Percentiles rank a stretch among this genome's conserved stretches.
Conservation (phyloP, 2,113 vertebrate species). For the Anguilla japonica region DNA sequence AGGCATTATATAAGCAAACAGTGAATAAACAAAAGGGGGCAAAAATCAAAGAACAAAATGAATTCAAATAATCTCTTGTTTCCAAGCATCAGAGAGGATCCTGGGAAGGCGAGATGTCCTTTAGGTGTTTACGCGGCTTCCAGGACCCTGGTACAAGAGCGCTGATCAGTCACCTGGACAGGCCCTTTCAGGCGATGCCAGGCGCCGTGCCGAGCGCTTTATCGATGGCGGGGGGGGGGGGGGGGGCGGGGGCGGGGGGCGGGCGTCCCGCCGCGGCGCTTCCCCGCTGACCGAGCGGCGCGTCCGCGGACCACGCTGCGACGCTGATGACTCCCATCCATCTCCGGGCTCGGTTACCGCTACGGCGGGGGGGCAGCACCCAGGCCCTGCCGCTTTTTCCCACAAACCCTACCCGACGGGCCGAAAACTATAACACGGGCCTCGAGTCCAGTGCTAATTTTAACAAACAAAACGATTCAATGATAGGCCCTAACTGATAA, state of each 20-base stretch:
- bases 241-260: neutral
- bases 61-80: neutral
- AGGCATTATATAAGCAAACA: too few species aligned
- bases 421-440: neutral
- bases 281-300: slow-evolving; percentile 22
- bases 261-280: neutral
- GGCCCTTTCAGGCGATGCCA: slow-evolving; percentile 30
- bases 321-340: slow-evolving; percentile 34
- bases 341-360: slow-evolving; percentile 16
- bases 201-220: slow-evolving; percentile 20
- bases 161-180: slow-evolving; percentile 37
- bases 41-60: neutral
- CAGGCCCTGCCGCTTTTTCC: neutral
- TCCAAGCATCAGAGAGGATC: neutral
- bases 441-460: neutral
- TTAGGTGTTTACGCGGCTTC: slow-evolving; percentile 7
- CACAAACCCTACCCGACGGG: neutral
- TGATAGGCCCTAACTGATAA: neutral
- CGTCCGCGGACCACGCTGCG: slow-evolving; percentile 16
- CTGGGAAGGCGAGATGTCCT: neutral
- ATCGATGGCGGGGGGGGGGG: neutral
- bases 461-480: neutral
- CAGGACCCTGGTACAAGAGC: slow-evolving; percentile 7
- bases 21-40: neutral
- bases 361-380: neutral